Evolutionary conservation across 2,888 invertebrate species (phyloP), one percentile per base, ranked within the genome.

Genomic region (Campopleginae sp.): DNA sequence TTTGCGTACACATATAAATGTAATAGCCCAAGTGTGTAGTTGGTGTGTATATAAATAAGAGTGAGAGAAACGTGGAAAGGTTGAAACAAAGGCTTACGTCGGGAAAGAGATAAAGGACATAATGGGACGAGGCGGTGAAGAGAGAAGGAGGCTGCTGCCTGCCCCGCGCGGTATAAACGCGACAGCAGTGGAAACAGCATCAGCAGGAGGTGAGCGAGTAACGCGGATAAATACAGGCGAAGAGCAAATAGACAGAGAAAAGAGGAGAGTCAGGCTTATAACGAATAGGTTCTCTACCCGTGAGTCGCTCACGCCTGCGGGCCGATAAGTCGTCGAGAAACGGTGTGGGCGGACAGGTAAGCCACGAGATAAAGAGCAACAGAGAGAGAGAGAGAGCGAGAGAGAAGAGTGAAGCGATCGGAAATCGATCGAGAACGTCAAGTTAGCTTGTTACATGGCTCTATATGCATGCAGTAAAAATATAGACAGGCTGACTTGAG

Each of bases 321-420:
- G 83, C 79, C 82, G 87, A 88, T 88, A 88, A 87, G 85, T 88
- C 85, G 81, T 68, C 80, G 79, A 76, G 63, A 76, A 81, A 81
- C 81, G 68, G 72, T 71, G 88, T 88, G 87, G 88, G 88, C 87
- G 88, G 87, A 88, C 87, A 86, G 85, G 87, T 87, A 86, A 85
- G 80, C 85, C 80, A 71, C 61, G 63, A 33, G 68, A 63, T 27
- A 42, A 31, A 54, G 54, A 54, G 44, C 33, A 51, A 27, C 38
- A 10, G 38, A 38, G 42, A 58, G 19, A 38, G 75, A 33, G 46
- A 46, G 17, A 68, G 77, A 63, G 63, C 58, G 33, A 31, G 48
- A 38, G 33, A 51, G 54, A 54, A 54, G 27, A 44, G 76, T 80
- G 71, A 81, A 78, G 72, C 84, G 86, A 88, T 88, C 85, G 87